Percentiles rank a stretch among this genome's conserved stretches.
Evolutionary conservation across 2,888 invertebrate genomes (phyloP).

Genomic region (Lysandra coridon): DNA sequence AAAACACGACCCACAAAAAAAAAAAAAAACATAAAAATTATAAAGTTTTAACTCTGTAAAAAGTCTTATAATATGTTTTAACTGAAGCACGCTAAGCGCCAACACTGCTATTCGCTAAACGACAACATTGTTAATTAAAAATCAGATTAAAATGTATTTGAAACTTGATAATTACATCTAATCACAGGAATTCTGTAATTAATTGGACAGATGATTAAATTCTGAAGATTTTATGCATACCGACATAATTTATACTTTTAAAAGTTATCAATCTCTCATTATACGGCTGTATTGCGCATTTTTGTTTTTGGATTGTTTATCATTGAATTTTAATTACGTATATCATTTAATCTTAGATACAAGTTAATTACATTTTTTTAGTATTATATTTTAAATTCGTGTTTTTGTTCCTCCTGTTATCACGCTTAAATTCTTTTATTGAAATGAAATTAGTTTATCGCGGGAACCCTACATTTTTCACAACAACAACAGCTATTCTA

Average conservation of each 20-base stretch:
- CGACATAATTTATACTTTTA: constrained; percentile 6
- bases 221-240: not conserved
- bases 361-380: too few species aligned
- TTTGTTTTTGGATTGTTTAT: not conserved
- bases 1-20: not conserved
- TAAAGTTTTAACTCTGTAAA: not conserved
- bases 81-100: not conserved
- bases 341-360: too few species aligned
- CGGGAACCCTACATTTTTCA: too few species aligned
- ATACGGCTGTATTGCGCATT: not conserved
- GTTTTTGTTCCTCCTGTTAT: too few species aligned
- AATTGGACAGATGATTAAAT: constrained; percentile 7
- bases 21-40: not conserved
- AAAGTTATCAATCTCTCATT: not conserved
- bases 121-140: not conserved
- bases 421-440: too few species aligned
- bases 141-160: constrained; percentile 14
- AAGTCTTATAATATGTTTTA: not conserved
- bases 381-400: too few species aligned
- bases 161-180: constrained; percentile 19
- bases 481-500: too few species aligned
- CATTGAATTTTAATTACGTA: not conserved
- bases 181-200: constrained; percentile 16
- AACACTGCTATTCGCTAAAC: not conserved
- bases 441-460: too few species aligned